A percentile compares a stretch with the other conserved stretches of the same genome.
phyloP scores from a whole-genome alignment of 2,113 vertebrate species.

The Onychorhynchus coronatus region DNA sequence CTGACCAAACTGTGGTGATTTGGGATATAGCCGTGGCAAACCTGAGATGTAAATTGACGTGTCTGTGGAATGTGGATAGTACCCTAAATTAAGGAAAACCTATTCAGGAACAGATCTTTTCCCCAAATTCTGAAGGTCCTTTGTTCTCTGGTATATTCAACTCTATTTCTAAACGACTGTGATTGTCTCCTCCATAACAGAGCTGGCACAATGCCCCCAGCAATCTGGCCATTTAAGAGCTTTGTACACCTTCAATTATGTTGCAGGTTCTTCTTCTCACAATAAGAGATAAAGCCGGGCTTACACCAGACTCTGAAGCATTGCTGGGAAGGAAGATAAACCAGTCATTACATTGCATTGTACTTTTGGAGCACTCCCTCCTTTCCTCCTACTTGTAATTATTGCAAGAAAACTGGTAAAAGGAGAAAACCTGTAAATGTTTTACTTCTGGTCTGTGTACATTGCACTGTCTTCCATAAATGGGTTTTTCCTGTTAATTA shows the following conservation, averaged over 20 bases:
- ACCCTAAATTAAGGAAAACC: background rate
- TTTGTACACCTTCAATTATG: background rate
- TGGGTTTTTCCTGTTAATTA: background rate
- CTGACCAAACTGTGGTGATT: background rate
- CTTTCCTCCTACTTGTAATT: background rate
- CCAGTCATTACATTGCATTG: background rate
- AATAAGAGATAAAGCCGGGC: background rate
- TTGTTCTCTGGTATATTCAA: background rate
- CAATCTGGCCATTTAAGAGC: background rate
- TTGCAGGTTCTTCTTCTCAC: background rate
- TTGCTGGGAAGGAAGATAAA: background rate
- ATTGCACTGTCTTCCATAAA: background rate
- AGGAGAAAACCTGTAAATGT: background rate
- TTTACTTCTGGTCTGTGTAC: background rate
- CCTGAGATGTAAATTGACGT: rapidly evolving
- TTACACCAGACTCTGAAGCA: background rate
- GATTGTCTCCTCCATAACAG: background rate
- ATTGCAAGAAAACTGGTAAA: background rate
- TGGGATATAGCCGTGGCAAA: background rate
- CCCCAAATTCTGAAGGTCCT: background rate
- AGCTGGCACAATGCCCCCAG: background rate
- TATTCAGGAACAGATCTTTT: background rate
- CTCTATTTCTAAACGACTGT: rapidly evolving
- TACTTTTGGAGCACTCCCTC: background rate
- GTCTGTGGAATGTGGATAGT: background rate